These are phyloP conservation scores for Mugil cephalus DNA, from an alignment of 2,113 vertebrate species.

Conservation along the genomic window DNA sequence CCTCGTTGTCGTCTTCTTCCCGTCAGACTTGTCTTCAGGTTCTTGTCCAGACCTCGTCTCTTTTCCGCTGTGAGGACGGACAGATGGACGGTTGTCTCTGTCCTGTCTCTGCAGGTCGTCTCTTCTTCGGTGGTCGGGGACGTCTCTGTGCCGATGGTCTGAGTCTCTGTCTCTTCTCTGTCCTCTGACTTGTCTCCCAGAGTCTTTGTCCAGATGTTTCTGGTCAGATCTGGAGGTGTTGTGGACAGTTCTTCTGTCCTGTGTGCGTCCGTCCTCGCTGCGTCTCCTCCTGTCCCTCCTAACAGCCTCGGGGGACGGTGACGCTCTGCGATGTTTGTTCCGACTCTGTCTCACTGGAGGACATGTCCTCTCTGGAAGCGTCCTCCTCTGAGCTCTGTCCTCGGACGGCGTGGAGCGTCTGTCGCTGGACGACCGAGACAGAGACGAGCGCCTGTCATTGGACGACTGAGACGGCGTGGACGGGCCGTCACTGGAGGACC, in stretches of 20 bases:
- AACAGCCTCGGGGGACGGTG: constrained; percentile 79
- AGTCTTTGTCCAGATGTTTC: constrained; percentile 87
- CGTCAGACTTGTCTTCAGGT: constrained; percentile 25
- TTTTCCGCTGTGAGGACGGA: constrained; percentile 13
- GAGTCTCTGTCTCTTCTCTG: constrained; percentile 85
- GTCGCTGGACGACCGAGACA: constrained; percentile 79
- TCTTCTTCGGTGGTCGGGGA: constrained; percentile 63
- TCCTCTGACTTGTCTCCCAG: constrained; percentile 78
- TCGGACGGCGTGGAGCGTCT: constrained; percentile 68
- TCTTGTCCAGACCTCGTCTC: constrained; percentile 12
- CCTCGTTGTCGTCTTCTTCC: constrained; percentile 53
- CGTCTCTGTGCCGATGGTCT: constrained; percentile 68
- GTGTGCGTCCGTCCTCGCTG: constrained; percentile 85
- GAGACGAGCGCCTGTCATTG: constrained; percentile 55
- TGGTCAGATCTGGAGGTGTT: constrained; percentile 73
- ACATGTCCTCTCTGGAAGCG: constrained; percentile 78
- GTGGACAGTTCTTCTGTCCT: constrained; percentile 84
- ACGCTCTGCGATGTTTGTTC: constrained; percentile 80
- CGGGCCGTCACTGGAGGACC: constrained; percentile 30
- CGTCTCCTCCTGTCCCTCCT: constrained; percentile 84
- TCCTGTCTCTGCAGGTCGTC: constrained; percentile 14
- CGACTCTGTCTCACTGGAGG: constrained; percentile 83
- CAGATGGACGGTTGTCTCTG: background rate
- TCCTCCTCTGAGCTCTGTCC: constrained; percentile 73
- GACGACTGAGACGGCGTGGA: constrained; percentile 32